Conservation (phyloP, 2,888 invertebrate genomes). For the Chorisops tibialis region DNA sequence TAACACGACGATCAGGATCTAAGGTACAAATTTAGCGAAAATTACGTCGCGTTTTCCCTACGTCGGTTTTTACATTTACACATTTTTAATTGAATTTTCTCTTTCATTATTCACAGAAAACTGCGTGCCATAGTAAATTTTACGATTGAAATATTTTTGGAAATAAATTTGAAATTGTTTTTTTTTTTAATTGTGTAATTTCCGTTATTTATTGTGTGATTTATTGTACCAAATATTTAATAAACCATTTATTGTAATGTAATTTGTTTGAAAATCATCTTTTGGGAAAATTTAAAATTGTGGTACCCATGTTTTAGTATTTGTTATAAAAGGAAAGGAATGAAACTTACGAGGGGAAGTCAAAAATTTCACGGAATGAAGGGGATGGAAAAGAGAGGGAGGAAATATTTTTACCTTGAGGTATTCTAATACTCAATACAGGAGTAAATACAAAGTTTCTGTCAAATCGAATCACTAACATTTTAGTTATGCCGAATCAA, state of each 20-base stretch:
- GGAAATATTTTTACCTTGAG: too few relatives aligned
- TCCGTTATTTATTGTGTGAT: constrained; percentile 27
- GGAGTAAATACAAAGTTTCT: too few relatives aligned
- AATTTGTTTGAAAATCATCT: too few relatives aligned
- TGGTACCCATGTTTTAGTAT: too few relatives aligned
- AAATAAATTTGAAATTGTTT: constrained; percentile 13
- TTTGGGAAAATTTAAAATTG: too few relatives aligned
- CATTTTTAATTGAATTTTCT: not conserved
- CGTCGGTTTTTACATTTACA: not conserved
- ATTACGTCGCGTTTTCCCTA: not conserved
- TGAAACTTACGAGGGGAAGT: too few relatives aligned
- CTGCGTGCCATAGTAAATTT: constrained; percentile 32
- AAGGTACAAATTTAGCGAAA: constrained; percentile 26
- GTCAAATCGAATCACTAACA: too few relatives aligned
- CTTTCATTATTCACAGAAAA: constrained; percentile 16
- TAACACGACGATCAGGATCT: constrained; percentile 24
- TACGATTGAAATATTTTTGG: constrained; percentile 6
- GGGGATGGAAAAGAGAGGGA: too few relatives aligned
- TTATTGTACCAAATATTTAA: constrained; percentile 28
- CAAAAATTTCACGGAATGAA: too few relatives aligned
- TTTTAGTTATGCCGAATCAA: too few relatives aligned
- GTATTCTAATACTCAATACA: too few relatives aligned
- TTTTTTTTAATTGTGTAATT: constrained; percentile 12
- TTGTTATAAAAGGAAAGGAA: too few relatives aligned
- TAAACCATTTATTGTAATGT: constrained; percentile 21